phyloP scores from a whole-genome alignment of 2,888 invertebrate species.

The Parnassius glacialis region DNA sequence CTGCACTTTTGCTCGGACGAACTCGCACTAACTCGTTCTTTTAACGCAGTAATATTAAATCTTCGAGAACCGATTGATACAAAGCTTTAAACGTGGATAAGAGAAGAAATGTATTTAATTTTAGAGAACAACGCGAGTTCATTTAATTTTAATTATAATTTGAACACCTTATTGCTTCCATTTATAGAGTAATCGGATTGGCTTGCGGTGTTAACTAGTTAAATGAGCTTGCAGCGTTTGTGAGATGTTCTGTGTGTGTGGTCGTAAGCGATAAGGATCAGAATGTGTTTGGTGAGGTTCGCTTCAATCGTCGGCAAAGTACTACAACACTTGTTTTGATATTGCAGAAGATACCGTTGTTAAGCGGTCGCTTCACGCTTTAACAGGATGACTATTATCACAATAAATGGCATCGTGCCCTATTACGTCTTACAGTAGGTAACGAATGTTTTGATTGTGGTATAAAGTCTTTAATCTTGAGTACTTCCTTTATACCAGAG shows the following conservation, averaged over 20 bases:
- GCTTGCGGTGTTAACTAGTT: constrained; percentile 58
- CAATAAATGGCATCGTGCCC: constrained; percentile 43
- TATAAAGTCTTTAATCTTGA: constrained; percentile 10
- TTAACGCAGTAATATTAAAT: constrained; percentile 42
- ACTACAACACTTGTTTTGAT: constrained; percentile 72
- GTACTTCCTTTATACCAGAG: too few species aligned
- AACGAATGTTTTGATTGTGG: constrained; percentile 22
- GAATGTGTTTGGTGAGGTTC: constrained; percentile 57
- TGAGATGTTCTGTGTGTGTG: constrained; percentile 61
- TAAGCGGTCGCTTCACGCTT: constrained; percentile 46
- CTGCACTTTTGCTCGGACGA: constrained; percentile 70
- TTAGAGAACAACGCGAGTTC: not conserved
- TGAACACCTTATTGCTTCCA: constrained; percentile 14
- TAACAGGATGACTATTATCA: constrained; percentile 53
- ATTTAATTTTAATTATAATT: constrained; percentile 22
- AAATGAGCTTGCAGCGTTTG: constrained; percentile 38
- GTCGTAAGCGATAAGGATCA: constrained; percentile 61
- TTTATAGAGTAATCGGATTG: constrained; percentile 54
- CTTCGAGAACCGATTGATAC: constrained; percentile 20
- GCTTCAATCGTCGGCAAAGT: constrained; percentile 60
- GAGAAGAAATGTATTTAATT: constrained; percentile 15
- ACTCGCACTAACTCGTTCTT: constrained; percentile 46
- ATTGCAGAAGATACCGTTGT: constrained; percentile 55
- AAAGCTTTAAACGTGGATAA: constrained; percentile 2
- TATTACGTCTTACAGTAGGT: constrained; percentile 10